Evolutionary conservation across 2,797 vertebrate species (phyloP), one percentile per base, ranked within the genome.

Genomic region (Paedocypris micromegethes): DNA sequence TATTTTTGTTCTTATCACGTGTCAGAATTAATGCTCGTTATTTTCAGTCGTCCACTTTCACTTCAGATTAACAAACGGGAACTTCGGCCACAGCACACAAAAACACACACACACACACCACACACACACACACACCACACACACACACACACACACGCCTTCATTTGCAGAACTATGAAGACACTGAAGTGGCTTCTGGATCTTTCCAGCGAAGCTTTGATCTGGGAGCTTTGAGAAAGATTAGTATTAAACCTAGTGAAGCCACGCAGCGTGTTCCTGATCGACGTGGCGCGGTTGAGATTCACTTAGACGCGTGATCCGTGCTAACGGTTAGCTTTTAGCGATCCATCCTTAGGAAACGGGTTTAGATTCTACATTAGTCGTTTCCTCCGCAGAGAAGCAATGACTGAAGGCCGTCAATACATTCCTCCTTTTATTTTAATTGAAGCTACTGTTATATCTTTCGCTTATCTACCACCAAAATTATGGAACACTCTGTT

Each of bases 351-450:
- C 57, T 41, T 79, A 76, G 70, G 61, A 72, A 41, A 60, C 58
- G 70, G 72, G 68, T 64, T 70, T 79, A 65, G 52, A 74, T 82
- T 74, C 77, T 79, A 50, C 51, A 49, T 64, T 56, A 48, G 66
- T 78, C 64, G 44, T 67, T 70, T 71, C 79, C 75, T 72, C 78
- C 81, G 66, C 70, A 83, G 79, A 80, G 75, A 81, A 63, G 66
- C 47, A 68, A 71, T 75, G 74, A 46, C 71, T 76, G 72, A 80
- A 77, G 80, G 73, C 81, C 74, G 81, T 79, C 83, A 83, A 81
- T 77, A 83, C 83, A 84, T 88, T 86, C 73, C 72, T 82, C 51
- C 61, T 76, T 74, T 76, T 74, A 59, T 83, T 79, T 78, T 83
- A 77, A 84, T 59, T 74, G 68, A 74, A 58, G 64, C 79, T 81